Base-by-base conservation (phyloP, 2,113 vertebrate species). In the Blennius ocellaris region DNA sequence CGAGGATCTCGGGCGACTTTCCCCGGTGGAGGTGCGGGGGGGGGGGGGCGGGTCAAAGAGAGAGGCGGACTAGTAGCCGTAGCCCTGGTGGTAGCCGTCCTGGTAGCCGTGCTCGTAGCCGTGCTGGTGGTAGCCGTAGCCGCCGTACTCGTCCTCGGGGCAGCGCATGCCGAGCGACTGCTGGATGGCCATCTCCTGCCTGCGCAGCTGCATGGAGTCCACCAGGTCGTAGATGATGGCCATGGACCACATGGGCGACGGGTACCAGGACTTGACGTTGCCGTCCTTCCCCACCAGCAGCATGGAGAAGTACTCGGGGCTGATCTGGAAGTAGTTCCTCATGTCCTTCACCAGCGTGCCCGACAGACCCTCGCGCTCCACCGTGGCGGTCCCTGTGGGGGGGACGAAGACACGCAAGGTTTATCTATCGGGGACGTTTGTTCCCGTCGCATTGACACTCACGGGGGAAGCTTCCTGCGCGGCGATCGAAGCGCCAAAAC, bases 141-240 rank as follows among this genome's bases (percentile, higher is more conserved):
- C 96, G 5, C 96, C 97, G 5, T 99, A 99, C 84, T 99, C 96
- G 11, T 98, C 97, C 61, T 99, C 97, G 0, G 97, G 97, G 81
- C 98, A 99, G 61, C 96, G 96, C 97, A 99, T 98, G 17, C 98
- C 98, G 1, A 99, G 92, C 0, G 96, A 98, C 81, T 99, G 97
- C 91, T 99, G 98, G 85, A 99, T 99, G 69, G 97, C 97, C 98
- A 99, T 99, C 88, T 99, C 98, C 87, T 99, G 98, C 39, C 97
- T 90, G 73, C 98, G 95, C 5, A 99, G 96, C 90, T 99, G 98
- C 98, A 99, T 99, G 2, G 98, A 99, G 89, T 99, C 98, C 5
- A 99, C 96, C 85, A 99, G 94, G 82, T 99, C 97, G 0, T 99
- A 99, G 76, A 99, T 96, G 6, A 95, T 99, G 0, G 96, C 97